phyloP scores from a whole-genome alignment of 2,113 vertebrate genomes.

The Lepisosteus oculatus region DNA sequence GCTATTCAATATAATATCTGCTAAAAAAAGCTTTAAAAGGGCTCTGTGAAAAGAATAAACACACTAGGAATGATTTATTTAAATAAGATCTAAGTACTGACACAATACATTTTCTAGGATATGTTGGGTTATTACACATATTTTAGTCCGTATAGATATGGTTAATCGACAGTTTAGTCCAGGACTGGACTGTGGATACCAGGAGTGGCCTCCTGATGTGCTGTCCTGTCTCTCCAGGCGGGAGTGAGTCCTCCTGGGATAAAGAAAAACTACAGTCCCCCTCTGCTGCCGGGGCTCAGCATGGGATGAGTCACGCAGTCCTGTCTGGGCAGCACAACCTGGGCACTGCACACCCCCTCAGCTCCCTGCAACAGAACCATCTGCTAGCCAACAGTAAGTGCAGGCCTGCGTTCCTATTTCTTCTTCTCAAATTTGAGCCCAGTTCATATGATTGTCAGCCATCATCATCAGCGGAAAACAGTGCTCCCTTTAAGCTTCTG shows the following conservation, averaged over 20 bases:
- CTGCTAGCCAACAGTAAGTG: slow-evolving; percentile 82
- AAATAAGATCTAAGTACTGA: too few species aligned
- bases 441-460: too few species aligned
- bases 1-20: too few species aligned
- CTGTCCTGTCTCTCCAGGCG: slow-evolving; percentile 61
- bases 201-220: background rate
- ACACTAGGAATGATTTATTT: too few species aligned
- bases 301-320: slow-evolving; percentile 60
- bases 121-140: too few species aligned
- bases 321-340: slow-evolving; percentile 65
- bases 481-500: background rate
- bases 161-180: too few species aligned
- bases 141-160: too few species aligned
- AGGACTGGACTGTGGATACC: too few species aligned
- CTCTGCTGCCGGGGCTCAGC: slow-evolving; percentile 62
- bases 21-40: too few species aligned
- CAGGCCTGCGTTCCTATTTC: background rate
- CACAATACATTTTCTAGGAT: too few species aligned
- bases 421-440: too few species aligned
- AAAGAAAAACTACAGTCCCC: slow-evolving; percentile 83
- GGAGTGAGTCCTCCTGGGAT: slow-evolving; percentile 84
- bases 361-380: slow-evolving; percentile 78
- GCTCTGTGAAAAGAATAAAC: too few species aligned
- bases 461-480: background rate
- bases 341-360: slow-evolving; percentile 61